Base-by-base conservation (phyloP, 2,113 vertebrate species). In the Indri indri region DNA sequence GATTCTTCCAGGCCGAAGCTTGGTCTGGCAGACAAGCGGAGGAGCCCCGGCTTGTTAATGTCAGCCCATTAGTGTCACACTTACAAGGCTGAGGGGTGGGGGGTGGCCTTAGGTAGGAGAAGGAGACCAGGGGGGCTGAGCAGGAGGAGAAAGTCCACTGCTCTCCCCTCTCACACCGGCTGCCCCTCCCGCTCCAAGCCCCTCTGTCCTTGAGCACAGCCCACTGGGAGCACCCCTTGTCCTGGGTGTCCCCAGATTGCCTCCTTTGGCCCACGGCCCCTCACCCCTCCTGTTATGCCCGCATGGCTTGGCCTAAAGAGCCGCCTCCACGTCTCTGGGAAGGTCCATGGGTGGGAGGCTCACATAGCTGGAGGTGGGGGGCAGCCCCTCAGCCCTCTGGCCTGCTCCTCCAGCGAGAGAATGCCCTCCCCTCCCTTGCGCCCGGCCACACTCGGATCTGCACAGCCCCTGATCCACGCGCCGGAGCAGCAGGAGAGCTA, bases 1-100 rank as follows among this genome's bases (percentile, higher is more conserved):
- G 89, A 85, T 97, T 98, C 97, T 97, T 59, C 94, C 91, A 88
- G 68, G 90, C 89, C 47, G 93, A 98, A 94, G 93, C 90, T 77
- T 0, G 0, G 16, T 84, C 73, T 61, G 61, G 80, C 81, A 85
- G 96, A 90, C 74, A 66, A 88, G 80, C 90, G 65, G 93, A 90
- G 45, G 37, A 59, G 74, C 63, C 54, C 82, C 4, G 76, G 88
- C 93, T 94, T 96, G 8, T 97, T 97, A 95, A 97, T 98, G 97
- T 96, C 97, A 95, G 81, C 92, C 8, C 16, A 14, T 84, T 97
- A 95, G 74, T 85, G 91, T 91, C 97, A 85, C 65, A 42, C 50
- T 81, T 77, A 96, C 96, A 90, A 47, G 90, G 91, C 42, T n/a
- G 65, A 79, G 68, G 20, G 37, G 16, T 1, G n/a, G 10, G 14